A percentile compares a stretch with the other conserved stretches of the same genome.
Conservation (phyloP, 2,888 invertebrate genomes). For the Ormyrus pomaceus region DNA sequence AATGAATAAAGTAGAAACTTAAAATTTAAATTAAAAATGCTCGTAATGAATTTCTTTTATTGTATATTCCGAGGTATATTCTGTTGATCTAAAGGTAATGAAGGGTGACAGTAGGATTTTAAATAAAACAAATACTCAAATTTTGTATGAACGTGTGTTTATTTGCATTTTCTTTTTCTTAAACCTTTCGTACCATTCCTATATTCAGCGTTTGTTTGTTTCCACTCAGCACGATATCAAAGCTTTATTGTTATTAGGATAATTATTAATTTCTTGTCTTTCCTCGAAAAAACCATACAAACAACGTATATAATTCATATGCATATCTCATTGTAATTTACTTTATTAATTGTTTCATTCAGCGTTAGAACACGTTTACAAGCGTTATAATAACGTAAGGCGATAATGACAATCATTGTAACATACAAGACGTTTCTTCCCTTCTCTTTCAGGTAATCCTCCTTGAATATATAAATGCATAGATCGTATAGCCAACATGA, state of each 20-base stretch:
- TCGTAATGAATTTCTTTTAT: no score
- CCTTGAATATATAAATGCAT: slow-evolving; percentile 48
- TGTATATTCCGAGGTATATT: no score
- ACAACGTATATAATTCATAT: slow-evolving; percentile 60
- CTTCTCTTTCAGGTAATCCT: slow-evolving; percentile 25
- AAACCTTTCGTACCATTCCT: slow-evolving; percentile 58
- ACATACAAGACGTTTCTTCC: slow-evolving; percentile 62
- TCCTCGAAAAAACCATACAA: slow-evolving; percentile 66
- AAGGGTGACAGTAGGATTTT: not conserved
- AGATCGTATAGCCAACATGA: slow-evolving; percentile 59
- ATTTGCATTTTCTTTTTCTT: slow-evolving; percentile 60
- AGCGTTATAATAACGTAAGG: slow-evolving; percentile 65
- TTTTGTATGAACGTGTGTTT: slow-evolving; percentile 66
- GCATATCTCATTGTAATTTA: slow-evolving; percentile 57
- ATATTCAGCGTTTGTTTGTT: slow-evolving; percentile 54
- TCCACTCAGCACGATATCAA: slow-evolving; percentile 64
- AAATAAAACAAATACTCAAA: slow-evolving; percentile 9
- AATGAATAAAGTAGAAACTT: no score
- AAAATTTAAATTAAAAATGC: no score
- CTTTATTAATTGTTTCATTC: slow-evolving; percentile 61
- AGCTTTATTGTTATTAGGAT: slow-evolving; percentile 60
- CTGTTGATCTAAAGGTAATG: no score
- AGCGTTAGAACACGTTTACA: slow-evolving; percentile 65
- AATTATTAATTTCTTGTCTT: slow-evolving; percentile 37
- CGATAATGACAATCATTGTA: slow-evolving; percentile 66